Evolutionary conservation across 2,888 invertebrate genomes (phyloP).

Genomic region (Hydrotaea diabolus): DNA sequence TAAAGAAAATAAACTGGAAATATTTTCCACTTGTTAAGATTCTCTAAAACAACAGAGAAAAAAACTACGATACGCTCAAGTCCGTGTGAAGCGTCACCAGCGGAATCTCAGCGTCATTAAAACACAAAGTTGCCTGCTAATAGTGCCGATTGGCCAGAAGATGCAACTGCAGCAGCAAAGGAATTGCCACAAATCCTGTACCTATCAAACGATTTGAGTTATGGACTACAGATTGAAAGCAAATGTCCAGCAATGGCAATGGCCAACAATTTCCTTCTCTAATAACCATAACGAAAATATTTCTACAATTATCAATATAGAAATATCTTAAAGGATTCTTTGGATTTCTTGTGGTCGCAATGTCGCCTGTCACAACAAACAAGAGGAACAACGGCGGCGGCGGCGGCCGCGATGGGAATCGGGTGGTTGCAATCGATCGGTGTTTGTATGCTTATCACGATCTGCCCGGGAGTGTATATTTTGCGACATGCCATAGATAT

Average conservation of each 20-base stretch:
- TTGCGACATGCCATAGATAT: conserved; percentile 32
- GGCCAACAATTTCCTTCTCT: conserved; percentile 19
- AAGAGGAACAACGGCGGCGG: neutral
- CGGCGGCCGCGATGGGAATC: neutral
- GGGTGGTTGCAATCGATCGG: neutral
- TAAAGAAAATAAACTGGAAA: conserved; percentile 1
- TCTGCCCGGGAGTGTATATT: conserved; percentile 11
- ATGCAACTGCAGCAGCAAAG: neutral
- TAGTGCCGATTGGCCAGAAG: neutral
- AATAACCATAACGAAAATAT: conserved; percentile 26
- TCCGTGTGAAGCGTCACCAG: neutral
- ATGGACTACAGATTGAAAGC: neutral
- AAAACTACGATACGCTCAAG: neutral
- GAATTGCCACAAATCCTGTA: conserved; percentile 3
- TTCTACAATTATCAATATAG: conserved; percentile 7
- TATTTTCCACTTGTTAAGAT: conserved; percentile 8
- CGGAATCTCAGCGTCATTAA: neutral
- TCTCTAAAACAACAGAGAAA: neutral
- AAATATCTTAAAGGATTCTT: conserved; percentile 7
- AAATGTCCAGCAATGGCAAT: neutral
- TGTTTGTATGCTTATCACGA: conserved; percentile 36
- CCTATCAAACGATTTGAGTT: neutral
- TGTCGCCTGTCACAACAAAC: neutral
- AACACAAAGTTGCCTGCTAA: conserved; percentile 4
- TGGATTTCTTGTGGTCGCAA: neutral